Percentiles rank a stretch among this genome's conserved stretches.
These are phyloP conservation scores for Geotria australis DNA, from an alignment of 2,797 vertebrate species.

Conservation along the genomic window DNA sequence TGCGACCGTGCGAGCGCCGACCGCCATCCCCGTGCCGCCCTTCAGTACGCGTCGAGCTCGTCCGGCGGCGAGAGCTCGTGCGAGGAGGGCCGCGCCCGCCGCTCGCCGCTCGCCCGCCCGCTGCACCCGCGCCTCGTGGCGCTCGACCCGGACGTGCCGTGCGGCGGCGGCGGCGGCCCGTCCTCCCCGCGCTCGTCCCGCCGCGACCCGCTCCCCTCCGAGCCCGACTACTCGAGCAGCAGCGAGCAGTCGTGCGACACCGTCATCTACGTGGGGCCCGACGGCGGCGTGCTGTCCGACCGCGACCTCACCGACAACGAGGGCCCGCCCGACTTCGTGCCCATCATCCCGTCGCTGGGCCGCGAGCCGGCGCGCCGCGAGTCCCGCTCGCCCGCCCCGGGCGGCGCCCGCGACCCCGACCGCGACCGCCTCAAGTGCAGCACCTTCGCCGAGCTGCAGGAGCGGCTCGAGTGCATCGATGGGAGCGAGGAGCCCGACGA, in stretches of 20 bases:
- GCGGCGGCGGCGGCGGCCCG: slow-evolving; percentile 1
- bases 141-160: slow-evolving; percentile 28
- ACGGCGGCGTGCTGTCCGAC: slow-evolving; percentile 36
- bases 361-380: slow-evolving; percentile 10
- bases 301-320: slow-evolving; percentile 44
- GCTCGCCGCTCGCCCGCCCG: slow-evolving; percentile 39
- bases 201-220: slow-evolving; percentile 28
- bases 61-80: slow-evolving; percentile 65
- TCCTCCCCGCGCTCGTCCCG: too few relatives aligned
- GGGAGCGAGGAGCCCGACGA: slow-evolving; percentile 39
- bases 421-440: slow-evolving; percentile 81
- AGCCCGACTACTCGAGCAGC: slow-evolving; percentile 53
- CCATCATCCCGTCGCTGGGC: slow-evolving; percentile 71
- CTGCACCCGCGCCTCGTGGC: slow-evolving; percentile 41
- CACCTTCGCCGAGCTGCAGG: slow-evolving; percentile 87
- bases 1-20: too few relatives aligned
- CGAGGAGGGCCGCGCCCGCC: slow-evolving; percentile 40
- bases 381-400: slow-evolving; percentile 6
- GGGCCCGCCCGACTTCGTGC: slow-evolving; percentile 52
- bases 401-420: slow-evolving; percentile 13
- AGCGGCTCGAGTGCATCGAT: slow-evolving; percentile 70
- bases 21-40: too few relatives aligned
- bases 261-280: slow-evolving; percentile 58
- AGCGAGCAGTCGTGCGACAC: slow-evolving; percentile 89
- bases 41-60: slow-evolving; percentile 62